Evolutionary conservation across 1,140 invertebrate genomes (phyloP).

Genomic region (Metopolophium dirhodum): DNA sequence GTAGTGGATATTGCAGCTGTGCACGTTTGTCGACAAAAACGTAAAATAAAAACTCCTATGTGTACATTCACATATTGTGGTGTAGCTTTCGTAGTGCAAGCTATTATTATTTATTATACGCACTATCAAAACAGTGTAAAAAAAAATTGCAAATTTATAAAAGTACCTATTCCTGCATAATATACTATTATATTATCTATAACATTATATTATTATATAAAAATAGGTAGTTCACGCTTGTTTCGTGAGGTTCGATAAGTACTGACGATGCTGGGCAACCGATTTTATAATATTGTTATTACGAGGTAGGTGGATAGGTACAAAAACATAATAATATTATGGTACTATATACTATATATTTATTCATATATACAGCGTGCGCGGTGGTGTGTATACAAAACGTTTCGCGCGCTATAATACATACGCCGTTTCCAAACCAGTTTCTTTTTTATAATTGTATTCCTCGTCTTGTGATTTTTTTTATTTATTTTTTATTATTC

Average conservation of each 20-base stretch:
- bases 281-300: not conserved
- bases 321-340: not conserved
- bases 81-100: not conserved
- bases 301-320: not conserved
- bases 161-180: not conserved
- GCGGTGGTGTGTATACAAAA: not conserved
- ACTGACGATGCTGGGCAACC: not conserved
- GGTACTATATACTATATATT: not conserved
- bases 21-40: not conserved
- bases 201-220: not conserved
- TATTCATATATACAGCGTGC: not conserved
- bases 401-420: not conserved
- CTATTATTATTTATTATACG: not conserved
- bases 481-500: not conserved
- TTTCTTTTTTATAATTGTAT: conserved; percentile 13
- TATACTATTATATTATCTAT: not conserved
- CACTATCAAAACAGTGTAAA: not conserved
- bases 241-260: not conserved
- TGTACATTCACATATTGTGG: not conserved
- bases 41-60: not conserved
- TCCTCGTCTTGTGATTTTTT: not conserved
- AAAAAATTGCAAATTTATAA: not conserved
- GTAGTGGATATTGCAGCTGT: not conserved
- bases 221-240: not conserved
- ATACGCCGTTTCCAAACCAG: not conserved